Evolutionary conservation across 2,888 invertebrate genomes (phyloP).

Genomic region (Zhengitettix transpicula): DNA sequence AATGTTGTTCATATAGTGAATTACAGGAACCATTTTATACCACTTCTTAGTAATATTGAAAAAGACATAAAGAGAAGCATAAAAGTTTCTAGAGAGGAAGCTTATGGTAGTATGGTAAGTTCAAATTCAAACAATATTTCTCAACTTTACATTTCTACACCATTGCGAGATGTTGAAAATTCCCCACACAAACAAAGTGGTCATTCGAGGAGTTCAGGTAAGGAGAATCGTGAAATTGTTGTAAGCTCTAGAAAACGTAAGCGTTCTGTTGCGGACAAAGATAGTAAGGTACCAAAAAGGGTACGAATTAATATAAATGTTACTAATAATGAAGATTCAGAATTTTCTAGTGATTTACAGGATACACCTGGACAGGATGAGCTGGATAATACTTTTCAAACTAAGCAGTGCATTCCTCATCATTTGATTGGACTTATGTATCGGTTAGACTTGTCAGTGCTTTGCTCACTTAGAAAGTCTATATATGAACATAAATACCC

Average conservation of each 20-base stretch:
- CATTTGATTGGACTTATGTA: constrained; percentile 16
- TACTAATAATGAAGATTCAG: constrained; percentile 12
- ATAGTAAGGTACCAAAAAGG: constrained; percentile 14
- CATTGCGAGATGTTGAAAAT: constrained; percentile 1
- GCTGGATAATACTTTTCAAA: constrained; percentile 13
- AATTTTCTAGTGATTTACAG: constrained; percentile 1
- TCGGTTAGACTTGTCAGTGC: constrained; percentile 17
- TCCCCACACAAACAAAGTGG: constrained; percentile 1
- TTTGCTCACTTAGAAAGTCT: constrained; percentile 15
- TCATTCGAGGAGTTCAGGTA: constrained; percentile 1
- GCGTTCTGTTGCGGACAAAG: constrained; percentile 15
- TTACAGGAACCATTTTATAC: constrained; percentile 5
- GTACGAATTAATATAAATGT: constrained; percentile 12
- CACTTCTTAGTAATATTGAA: constrained; percentile 3
- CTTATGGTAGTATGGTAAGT: constrained; percentile 1
- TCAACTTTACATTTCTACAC: constrained; percentile 1
- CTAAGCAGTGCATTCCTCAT: constrained; percentile 15
- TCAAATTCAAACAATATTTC: constrained; percentile 3
- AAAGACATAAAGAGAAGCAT: constrained; percentile 1
- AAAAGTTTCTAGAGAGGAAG: constrained; percentile 4
- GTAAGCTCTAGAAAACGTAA: constrained; percentile 12
- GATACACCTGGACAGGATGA: background rate
- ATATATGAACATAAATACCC: constrained; percentile 17
- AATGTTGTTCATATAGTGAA: constrained; percentile 2
- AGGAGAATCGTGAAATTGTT: background rate